A percentile compares a stretch with the other conserved stretches of the same genome.
Evolutionary conservation across 2,888 invertebrate species (phyloP).

Genomic region (Ectemnius cavifrons): DNA sequence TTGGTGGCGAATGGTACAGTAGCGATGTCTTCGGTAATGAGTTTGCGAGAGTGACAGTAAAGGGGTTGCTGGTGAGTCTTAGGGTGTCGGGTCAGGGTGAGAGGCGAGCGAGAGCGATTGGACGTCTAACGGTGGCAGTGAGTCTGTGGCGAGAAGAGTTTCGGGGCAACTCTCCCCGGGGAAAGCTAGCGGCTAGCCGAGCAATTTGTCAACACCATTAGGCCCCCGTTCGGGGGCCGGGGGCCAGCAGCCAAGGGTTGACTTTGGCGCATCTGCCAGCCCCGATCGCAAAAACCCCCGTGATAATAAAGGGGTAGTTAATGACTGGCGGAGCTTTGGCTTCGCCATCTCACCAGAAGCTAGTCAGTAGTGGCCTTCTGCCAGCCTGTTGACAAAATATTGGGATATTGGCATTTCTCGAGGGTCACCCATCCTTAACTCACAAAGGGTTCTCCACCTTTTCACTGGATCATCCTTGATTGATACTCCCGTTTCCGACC

Average conservation of each 20-base stretch:
- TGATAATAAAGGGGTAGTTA: slow-evolving; percentile 76
- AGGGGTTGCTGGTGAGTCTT: slow-evolving; percentile 1
- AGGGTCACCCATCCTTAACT: slow-evolving; percentile 54
- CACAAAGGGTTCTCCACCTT: slow-evolving; percentile 24
- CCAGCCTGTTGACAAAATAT: slow-evolving; percentile 75
- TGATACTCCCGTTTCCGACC: background rate
- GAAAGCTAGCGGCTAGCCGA: slow-evolving; percentile 72
- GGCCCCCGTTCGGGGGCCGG: slow-evolving; percentile 43
- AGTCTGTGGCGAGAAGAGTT: slow-evolving; percentile 54
- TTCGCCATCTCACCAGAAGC: slow-evolving; percentile 42
- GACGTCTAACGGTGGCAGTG: slow-evolving; percentile 45
- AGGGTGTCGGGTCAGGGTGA: slow-evolving; percentile 6
- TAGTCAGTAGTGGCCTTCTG: slow-evolving; percentile 65
- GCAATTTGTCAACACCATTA: slow-evolving; percentile 78
- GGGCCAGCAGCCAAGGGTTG: slow-evolving; percentile 70
- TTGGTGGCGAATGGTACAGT: background rate
- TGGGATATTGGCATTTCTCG: slow-evolving; percentile 64
- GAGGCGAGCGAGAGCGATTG: slow-evolving; percentile 35
- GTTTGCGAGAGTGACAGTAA: background rate
- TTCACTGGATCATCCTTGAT: slow-evolving; percentile 10
- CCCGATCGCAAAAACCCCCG: slow-evolving; percentile 55
- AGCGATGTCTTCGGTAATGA: too few species aligned
- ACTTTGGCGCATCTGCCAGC: slow-evolving; percentile 75
- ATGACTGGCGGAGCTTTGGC: slow-evolving; percentile 67
- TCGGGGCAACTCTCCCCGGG: slow-evolving; percentile 63